Base-by-base conservation (phyloP, 2,113 vertebrate genomes). In the Saguinus midas region DNA sequence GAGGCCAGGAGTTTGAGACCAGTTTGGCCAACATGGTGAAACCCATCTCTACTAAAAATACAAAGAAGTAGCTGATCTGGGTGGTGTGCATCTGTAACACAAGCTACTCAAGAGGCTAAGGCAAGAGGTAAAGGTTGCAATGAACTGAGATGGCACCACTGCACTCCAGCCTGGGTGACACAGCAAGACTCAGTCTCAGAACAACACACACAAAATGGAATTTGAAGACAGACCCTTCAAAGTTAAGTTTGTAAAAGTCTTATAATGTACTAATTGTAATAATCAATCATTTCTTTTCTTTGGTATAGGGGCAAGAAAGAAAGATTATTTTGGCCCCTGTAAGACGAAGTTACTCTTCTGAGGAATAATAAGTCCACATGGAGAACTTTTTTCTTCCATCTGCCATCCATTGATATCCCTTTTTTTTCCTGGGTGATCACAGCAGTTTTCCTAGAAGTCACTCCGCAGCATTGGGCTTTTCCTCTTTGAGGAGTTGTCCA, bases 201-300 rank as follows among this genome's bases (percentile, higher is more conserved):
- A 29, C 16, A 17, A 17, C 50, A 52, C 16, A 16, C 50, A 52
- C 52, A 61, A 93, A 92, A n/a, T 21, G 43, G 45, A 95, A 88
- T 27, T 55, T 87, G 79, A 87, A 96, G 79, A 75, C 40, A 78
- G 11, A 87, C 29, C 20, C 21, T 82, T 76, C 11, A 32, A 8
- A n/a, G 14, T 84, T 82, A 90, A 23, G 61, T 27, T 85, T 87
- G 79, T 82, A 93, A 89, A 35, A 80, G 11, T 61, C 40, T 91
- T 76, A 70, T 14, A 83, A 92, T 78, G 52, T 29, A 43, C 16
- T 32, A 43, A 32, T 40, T 52, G 16, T 37, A 90, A 78, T 20
- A 79, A n/a, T 37, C 70, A 79, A n/a, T 37, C 70, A 88, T 89
- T 90, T 91, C n/a, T 66, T 87, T 68, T 90, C n/a, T 50, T 70